Base-by-base conservation (phyloP, 2,797 vertebrate genomes). In the Enoplosus armatus region DNA sequence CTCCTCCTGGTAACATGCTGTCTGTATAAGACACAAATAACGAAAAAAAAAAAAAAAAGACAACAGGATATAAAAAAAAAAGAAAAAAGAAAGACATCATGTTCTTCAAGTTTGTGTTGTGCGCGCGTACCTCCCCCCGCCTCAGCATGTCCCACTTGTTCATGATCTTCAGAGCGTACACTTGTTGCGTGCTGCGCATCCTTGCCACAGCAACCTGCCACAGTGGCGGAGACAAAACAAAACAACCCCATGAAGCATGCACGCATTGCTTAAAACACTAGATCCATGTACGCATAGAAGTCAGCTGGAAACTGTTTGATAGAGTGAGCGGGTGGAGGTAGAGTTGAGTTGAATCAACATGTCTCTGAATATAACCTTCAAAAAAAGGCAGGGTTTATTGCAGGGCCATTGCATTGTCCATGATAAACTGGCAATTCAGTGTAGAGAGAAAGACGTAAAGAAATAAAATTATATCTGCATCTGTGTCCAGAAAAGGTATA, bases 141-240 rank as follows among this genome's bases (percentile, higher is more conserved):
- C 95, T 96, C 72, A 97, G 88, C 94, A 97, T 95, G 88, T 97
- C 96, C 96, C 96, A 97, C 88, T 97, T 97, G 82, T 97, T 97
- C 97, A 97, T 96, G 45, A 97, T 96, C 92, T 97, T 97, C 92
- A 97, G 92, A 71, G 97, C 97, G 1, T 96, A 97, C 61, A 97
- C 95, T 79, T 95, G 95, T 65, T 95, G 94, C 0, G 95, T 95
- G 74, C 89, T 90, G 68, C 83, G 93, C 95, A 96, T 95, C 78
- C 94, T 95, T 6, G 96, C 97, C 75, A 97, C 95, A 0, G 96
- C 96, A 14, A 97, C 96, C 97, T 97, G 84, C 33, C 79, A 66
- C n/a, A 50, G 22, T 27, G 7, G 27, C 18, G 6, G 6, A 48
- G 1, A 72, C 29, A 37, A 9, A 29, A 24, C 1, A 45, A 55